These are phyloP conservation scores for Prosopocoilus inquinatus DNA, from an alignment of 2,888 invertebrate genomes.

Conservation along the genomic window DNA sequence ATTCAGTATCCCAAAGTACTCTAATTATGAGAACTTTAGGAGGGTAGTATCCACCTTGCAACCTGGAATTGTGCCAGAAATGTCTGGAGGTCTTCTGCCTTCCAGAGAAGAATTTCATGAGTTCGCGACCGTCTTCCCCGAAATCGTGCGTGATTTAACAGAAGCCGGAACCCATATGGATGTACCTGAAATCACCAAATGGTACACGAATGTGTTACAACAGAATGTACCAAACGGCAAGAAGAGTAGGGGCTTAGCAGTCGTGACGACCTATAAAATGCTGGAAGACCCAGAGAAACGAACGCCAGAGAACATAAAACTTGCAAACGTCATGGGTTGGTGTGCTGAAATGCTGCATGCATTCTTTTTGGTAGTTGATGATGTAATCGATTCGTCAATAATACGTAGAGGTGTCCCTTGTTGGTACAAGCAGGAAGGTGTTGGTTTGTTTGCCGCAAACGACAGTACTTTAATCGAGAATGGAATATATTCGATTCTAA, in stretches of 20 bases:
- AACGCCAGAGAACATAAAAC: constrained; percentile 73
- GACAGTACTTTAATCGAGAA: constrained; percentile 81
- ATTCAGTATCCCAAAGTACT: no score
- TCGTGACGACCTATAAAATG: constrained; percentile 73
- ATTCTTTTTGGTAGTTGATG: constrained; percentile 82
- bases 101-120: constrained; percentile 83
- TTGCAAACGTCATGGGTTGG: constrained; percentile 89
- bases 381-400: constrained; percentile 85
- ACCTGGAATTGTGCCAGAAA: constrained; percentile 59
- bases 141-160: constrained; percentile 79
- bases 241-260: constrained; percentile 74
- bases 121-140: constrained; percentile 86
- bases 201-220: constrained; percentile 81
- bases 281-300: constrained; percentile 63
- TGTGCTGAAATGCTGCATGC: constrained; percentile 94
- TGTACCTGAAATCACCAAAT: constrained; percentile 75
- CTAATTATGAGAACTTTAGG: no score
- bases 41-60: constrained; percentile 61
- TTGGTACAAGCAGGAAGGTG: constrained; percentile 80
- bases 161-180: constrained; percentile 73
- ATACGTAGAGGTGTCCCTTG: constrained; percentile 85
- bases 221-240: constrained; percentile 71
- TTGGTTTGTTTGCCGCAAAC: constrained; percentile 77
- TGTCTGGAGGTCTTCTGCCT: constrained; percentile 55
- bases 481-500: constrained; percentile 75